Evolutionary conservation across 2,888 invertebrate species (phyloP).

Genomic region (Pristionchus mayeri): DNA sequence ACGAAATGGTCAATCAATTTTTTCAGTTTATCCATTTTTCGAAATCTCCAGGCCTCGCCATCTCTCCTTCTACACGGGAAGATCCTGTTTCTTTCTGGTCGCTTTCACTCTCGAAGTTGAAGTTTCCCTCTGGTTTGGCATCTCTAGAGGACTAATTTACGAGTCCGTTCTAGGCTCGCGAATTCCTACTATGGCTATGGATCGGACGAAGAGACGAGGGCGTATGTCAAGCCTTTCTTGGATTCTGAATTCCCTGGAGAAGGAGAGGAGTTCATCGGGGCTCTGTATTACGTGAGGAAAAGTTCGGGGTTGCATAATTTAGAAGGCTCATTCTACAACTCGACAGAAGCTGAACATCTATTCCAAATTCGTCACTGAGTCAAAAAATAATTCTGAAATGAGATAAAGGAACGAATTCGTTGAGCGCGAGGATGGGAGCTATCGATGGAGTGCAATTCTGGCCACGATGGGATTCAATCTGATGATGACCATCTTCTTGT

Average conservation of each 20-base stretch:
- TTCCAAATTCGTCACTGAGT: not conserved
- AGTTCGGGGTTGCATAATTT: no score
- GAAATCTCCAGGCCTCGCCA: not conserved
- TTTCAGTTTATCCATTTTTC: no score
- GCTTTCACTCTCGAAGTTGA: not conserved
- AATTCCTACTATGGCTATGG: not conserved
- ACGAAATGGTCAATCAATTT: not conserved
- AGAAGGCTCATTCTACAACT: not conserved
- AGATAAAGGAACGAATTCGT: not conserved
- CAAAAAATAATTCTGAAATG: not conserved
- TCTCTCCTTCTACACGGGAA: not conserved
- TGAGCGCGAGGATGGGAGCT: not conserved
- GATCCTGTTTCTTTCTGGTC: not conserved
- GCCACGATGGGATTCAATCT: not conserved
- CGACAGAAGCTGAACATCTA: no score
- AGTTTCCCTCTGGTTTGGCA: not conserved
- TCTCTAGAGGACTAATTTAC: not conserved
- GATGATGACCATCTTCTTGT: not conserved
- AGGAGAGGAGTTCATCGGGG: not conserved
- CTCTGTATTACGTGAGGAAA: not conserved
- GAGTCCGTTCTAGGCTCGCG: not conserved
- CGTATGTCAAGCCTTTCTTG: not conserved
- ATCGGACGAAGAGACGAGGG: not conserved
- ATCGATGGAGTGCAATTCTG: not conserved
- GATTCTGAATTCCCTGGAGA: not conserved